Conservation (phyloP, 1,140 invertebrate genomes). For the Drosophila eugracilis region DNA sequence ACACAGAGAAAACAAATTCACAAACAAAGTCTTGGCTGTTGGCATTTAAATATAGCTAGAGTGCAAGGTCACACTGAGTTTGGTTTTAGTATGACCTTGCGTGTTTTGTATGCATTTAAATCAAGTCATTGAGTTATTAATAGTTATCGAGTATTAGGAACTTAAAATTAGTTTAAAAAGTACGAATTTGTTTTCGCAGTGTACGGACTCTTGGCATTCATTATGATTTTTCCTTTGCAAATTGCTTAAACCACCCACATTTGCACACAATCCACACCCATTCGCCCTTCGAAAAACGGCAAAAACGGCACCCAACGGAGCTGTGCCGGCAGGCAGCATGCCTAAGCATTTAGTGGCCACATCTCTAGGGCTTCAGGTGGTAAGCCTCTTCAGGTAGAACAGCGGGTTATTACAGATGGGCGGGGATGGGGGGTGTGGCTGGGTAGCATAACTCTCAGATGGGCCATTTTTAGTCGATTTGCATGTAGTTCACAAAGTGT, state of each 20-base stretch:
- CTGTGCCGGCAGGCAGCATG: constrained; percentile 32
- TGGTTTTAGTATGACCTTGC: neutral
- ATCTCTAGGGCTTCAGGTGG: constrained; percentile 40
- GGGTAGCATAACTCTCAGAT: constrained; percentile 29
- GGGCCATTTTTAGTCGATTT: constrained; percentile 43
- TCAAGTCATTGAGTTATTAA: too few relatives aligned
- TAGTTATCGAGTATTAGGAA: too few relatives aligned
- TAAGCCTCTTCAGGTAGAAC: constrained; percentile 31
- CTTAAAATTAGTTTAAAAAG: too few relatives aligned
- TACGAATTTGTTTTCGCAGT: neutral
- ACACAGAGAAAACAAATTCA: neutral
- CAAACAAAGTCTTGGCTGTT: too few relatives aligned
- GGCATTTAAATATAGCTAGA: neutral
- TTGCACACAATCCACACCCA: constrained; percentile 13
- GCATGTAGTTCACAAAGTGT: constrained; percentile 34
- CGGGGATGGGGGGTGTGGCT: too few relatives aligned
- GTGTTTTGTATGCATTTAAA: neutral
- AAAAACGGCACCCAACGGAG: constrained; percentile 44
- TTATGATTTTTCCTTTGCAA: constrained; percentile 49
- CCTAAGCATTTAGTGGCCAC: constrained; percentile 42
- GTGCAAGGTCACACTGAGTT: neutral
- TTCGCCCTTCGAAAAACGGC: constrained; percentile 11
- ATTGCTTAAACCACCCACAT: constrained; percentile 43
- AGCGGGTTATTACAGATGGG: neutral
- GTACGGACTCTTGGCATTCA: constrained; percentile 36